Evolutionary conservation across 2,888 invertebrate genomes (phyloP), one percentile per base, ranked within the genome.

Genomic region (Cataglyphis livida): DNA sequence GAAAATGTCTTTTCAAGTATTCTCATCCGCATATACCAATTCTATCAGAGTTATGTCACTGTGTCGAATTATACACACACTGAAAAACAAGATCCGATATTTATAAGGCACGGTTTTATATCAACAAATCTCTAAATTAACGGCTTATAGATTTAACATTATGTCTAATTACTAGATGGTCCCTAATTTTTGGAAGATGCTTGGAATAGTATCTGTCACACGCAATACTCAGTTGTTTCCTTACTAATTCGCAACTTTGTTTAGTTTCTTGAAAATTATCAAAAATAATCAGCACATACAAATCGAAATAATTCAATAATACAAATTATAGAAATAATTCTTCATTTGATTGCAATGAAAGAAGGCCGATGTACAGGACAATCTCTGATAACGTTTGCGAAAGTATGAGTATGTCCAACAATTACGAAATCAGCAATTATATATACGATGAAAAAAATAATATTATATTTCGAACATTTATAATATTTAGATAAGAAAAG

Each of bases 171-270:
- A 83, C 92, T 93, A 93, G 84, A 85, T 93, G 93, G 93, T 93
- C 93, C 93, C 93, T 93, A 93, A 90, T 91, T 90, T n/a, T 51
- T 93, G 93, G 92, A 93, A 93, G 91, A 90, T 93, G 85, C 83
- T 90, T 93, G 90, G 89, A 90, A 90, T 90, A 91, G 88, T 87
- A 87, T 81, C 57, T 75, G 83, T 85, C 76, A 85, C 28, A 32
- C 81, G 51, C 66, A 79, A 84, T 73, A 38, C 65, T 57, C 65
- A 62, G 70, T 81, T 62, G 59, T 83, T 83, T 65, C 32, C 25
- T 76, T 61, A 51, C 9, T 28, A 68, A 78, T 68, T 65, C 44
- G 62, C 51, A 62, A 74, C 12, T 28, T 71, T 41, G 54, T 76
- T 59, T 28, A 65, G 44, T 64, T 25, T 83, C 28, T 38, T 18